These are phyloP conservation scores for Salvator merianae DNA, from an alignment of 2,113 vertebrate genomes.

Conservation along the genomic window DNA sequence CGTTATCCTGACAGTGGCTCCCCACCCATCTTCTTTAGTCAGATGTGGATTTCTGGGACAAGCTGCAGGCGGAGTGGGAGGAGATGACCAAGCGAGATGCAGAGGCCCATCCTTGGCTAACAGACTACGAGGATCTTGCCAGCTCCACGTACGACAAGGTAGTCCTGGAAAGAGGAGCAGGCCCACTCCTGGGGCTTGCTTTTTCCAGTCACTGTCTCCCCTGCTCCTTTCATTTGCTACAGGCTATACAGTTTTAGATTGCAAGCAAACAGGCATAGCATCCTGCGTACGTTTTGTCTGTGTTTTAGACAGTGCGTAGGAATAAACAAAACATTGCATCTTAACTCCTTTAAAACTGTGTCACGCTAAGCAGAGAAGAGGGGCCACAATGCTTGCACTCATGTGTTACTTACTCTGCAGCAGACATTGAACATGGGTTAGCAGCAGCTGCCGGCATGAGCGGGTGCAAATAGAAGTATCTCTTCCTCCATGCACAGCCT, in stretches of 20 bases:
- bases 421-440: no score
- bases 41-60: constrained; percentile 99
- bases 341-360: no score
- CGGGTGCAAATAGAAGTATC: no score
- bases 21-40: constrained; percentile 78
- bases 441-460: no score
- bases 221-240: neutral
- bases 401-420: no score
- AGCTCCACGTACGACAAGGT: constrained; percentile 94
- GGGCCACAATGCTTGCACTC: no score
- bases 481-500: no score
- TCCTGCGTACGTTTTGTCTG: no score
- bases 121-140: constrained; percentile 91
- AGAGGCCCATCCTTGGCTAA: constrained; percentile 95
- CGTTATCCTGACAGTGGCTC: neutral
- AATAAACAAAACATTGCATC: no score
- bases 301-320: neutral
- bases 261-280: neutral
- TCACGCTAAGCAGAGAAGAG: no score
- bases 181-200: neutral
- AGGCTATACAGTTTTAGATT: neutral
- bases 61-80: constrained; percentile 97
- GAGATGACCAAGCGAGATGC: constrained; percentile 98
- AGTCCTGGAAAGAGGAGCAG: constrained; percentile 7
- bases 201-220: neutral